Evolutionary conservation across 2,888 invertebrate species (phyloP), one percentile per base, ranked within the genome.

Genomic region (Apantesis nais): DNA sequence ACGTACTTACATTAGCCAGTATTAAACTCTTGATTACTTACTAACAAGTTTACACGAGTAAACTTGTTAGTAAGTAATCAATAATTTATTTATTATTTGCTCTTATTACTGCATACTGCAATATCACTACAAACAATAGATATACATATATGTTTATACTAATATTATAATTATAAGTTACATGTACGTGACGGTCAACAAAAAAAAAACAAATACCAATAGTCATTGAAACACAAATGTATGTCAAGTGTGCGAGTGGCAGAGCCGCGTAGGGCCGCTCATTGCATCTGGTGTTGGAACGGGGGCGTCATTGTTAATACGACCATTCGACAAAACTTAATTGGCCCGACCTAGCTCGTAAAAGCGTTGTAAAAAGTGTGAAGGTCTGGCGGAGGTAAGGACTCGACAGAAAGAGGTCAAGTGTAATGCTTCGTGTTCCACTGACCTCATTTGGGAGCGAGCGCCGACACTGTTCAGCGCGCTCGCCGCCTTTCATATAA

Each of bases 331-430:
- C 90, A 83, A 90, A 92, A 93, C 90, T 92, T 94, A 94, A 95
- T 94, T 93, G 92, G 91, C 89, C 85, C 92, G 94, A 92, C 94
- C 93, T 94, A 94, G 93, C 93, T 94, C 92, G 88, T 92, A 94
- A 93, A 92, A 93, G 91, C 92, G 88, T 89, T 94, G 94, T 94
- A 93, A 94, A 94, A 93, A 93, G 92, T 92, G 91, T 93, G 94
- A 95, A 95, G 94, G 94, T 93, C 94, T 93, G 93, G 92, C 89
- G 91, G 93, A 93, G 93, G 94, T 94, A 93, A 94, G 95, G 94
- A 95, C 94, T 94, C 90, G 83, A 81, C 89, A 85, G 87, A 95
- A 95, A 94, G 95, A 93, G 95, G 95, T 95, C 95, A 94, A 95
- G 94, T 94, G 94, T 94, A 94, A 92, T 92, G 91, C 91, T 86